A percentile compares a stretch with the other conserved stretches of the same genome.
phyloP scores from a whole-genome alignment of 1,140 invertebrate genomes.

The Drosophila ananassae region DNA sequence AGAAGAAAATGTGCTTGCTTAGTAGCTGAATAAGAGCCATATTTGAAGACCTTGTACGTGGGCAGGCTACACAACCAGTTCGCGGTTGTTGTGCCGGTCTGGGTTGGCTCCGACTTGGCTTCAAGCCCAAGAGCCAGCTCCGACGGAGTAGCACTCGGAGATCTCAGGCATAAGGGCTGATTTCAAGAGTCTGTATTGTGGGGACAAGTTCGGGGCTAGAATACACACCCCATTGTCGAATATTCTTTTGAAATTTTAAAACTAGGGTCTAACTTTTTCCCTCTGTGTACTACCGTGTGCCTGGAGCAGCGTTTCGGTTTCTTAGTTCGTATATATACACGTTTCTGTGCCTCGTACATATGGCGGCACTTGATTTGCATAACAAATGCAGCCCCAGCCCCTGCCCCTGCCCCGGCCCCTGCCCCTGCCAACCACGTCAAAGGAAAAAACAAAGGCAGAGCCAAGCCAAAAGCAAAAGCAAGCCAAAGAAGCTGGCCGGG shows the following conservation, averaged over 20 bases:
- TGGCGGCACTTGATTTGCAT: slow-evolving; percentile 80
- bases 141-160: slow-evolving; percentile 17
- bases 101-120: slow-evolving; percentile 15
- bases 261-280: not conserved
- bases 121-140: slow-evolving; percentile 17
- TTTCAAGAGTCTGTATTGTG: too few species aligned
- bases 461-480: slow-evolving; percentile 25
- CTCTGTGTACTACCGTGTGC: slow-evolving; percentile 25
- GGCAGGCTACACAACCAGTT: slow-evolving; percentile 80
- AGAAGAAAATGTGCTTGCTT: slow-evolving; percentile 68
- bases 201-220: too few species aligned
- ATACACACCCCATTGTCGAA: too few species aligned
- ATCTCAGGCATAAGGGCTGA: not conserved
- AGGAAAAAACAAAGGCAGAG: slow-evolving; percentile 8
- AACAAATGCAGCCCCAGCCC: slow-evolving; percentile 69
- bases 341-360: slow-evolving; percentile 38
- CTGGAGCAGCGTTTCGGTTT: slow-evolving; percentile 54
- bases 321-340: slow-evolving; percentile 45
- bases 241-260: not conserved
- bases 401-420: slow-evolving; percentile 21
- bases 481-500: slow-evolving; percentile 36
- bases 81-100: slow-evolving; percentile 37
- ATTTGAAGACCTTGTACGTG: slow-evolving; percentile 81
- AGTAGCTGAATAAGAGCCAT: slow-evolving; percentile 73
- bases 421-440: slow-evolving; percentile 19